phyloP scores from a whole-genome alignment of 2,888 invertebrate species.

The Neoaliturus tenellus region DNA sequence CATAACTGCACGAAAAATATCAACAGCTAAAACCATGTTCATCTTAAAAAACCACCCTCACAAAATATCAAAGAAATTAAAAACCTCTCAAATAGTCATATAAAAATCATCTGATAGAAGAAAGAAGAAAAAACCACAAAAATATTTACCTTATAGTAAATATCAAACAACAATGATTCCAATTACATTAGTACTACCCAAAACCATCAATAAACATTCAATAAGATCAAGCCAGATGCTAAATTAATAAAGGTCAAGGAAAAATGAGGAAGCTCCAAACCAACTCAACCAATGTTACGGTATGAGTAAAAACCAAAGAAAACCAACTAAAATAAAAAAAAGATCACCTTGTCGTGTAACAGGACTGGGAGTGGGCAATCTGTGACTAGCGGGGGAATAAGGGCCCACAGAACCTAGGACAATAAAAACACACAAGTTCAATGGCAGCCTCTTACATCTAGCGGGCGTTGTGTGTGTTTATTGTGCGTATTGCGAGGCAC shows the following conservation, averaged over 20 bases:
- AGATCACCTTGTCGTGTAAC: slow-evolving; percentile 67
- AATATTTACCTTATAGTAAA: not conserved
- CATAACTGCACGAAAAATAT: no score
- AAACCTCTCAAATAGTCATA: not conserved
- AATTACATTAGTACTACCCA: slow-evolving; percentile 42
- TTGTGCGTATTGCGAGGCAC: no score
- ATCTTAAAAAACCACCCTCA: not conserved
- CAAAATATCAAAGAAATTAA: not conserved
- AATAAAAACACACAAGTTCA: slow-evolving; percentile 52
- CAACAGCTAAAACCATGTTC: no score
- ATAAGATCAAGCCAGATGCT: slow-evolving; percentile 33
- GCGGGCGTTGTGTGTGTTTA: not conserved
- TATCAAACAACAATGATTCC: slow-evolving; percentile 11
- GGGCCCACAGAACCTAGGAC: slow-evolving; percentile 68
- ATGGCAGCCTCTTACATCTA: not conserved
- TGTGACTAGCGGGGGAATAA: slow-evolving; percentile 68
- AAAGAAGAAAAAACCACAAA: slow-evolving; percentile 25
- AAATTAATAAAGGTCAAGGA: slow-evolving; percentile 32
- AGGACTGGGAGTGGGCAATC: slow-evolving; percentile 68
- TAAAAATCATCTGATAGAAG: not conserved
- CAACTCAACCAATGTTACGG: slow-evolving; percentile 49
- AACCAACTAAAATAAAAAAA: slow-evolving; percentile 55
- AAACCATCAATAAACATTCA: slow-evolving; percentile 47
- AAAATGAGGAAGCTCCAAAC: slow-evolving; percentile 47
- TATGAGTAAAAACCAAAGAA: slow-evolving; percentile 41